Evolutionary conservation across 2,113 vertebrate species (phyloP).

Genomic region (Chaetodon auriga): DNA sequence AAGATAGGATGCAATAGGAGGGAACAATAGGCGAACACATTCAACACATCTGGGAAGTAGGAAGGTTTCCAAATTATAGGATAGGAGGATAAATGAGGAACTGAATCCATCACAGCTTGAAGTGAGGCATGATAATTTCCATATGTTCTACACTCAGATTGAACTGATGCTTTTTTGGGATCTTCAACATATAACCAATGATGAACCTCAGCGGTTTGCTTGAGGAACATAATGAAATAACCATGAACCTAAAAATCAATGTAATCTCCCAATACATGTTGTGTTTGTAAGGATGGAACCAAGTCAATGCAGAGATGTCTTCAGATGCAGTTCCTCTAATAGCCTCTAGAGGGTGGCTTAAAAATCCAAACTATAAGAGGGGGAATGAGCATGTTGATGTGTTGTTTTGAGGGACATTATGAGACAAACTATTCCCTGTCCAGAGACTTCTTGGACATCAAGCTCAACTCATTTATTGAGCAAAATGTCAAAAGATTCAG

Average conservation of each 20-base stretch:
- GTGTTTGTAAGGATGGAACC: no score
- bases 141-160: neutral
- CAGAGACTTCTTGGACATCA: no score
- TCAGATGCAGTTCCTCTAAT: neutral
- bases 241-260: neutral
- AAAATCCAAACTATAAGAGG: neutral
- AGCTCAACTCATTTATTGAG: no score
- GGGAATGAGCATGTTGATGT: neutral
- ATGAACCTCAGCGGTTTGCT: neutral
- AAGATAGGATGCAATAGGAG: neutral
- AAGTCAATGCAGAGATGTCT: neutral
- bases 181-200: neutral
- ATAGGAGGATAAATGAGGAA: conserved; percentile 2
- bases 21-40: neutral
- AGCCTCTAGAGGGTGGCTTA: neutral
- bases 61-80: neutral
- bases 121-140: neutral
- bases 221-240: neutral
- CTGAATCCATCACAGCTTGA: neutral
- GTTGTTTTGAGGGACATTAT: no score
- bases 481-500: no score
- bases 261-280: neutral
- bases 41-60: neutral
- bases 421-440: no score
- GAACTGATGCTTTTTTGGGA: neutral